phyloP scores from a whole-genome alignment of 2,797 vertebrate species.

The Thalassophryne amazonica region DNA sequence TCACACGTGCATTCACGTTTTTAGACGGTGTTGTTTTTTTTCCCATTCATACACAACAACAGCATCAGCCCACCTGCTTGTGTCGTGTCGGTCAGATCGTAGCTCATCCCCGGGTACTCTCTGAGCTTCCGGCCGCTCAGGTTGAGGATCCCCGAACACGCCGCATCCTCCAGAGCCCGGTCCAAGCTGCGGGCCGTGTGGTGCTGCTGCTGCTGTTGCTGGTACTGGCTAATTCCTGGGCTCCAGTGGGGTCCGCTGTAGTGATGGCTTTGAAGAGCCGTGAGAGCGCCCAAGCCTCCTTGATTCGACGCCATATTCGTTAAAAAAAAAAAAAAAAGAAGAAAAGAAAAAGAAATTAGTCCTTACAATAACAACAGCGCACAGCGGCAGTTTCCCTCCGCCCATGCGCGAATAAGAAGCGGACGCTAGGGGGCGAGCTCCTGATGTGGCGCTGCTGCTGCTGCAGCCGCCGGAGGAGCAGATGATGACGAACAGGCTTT shows the following conservation, averaged over 20 bases:
- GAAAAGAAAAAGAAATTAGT: constrained; percentile 52
- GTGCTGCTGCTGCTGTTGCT: constrained; percentile 80
- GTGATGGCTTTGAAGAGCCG: constrained; percentile 75
- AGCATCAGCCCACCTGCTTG: constrained; percentile 85
- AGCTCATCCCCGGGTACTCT: constrained; percentile 88
- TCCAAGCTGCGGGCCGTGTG: constrained; percentile 90
- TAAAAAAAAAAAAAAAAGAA: constrained; percentile 39
- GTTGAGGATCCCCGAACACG: constrained; percentile 88
- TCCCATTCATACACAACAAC: constrained; percentile 7
- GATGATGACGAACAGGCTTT: constrained; percentile 28
- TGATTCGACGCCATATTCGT: constrained; percentile 95
- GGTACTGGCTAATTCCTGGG: constrained; percentile 77
- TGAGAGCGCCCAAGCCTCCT: constrained; percentile 82
- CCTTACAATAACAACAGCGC: constrained; percentile 79
- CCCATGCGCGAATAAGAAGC: constrained; percentile 65
- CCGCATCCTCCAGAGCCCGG: constrained; percentile 92
- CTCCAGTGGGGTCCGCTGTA: constrained; percentile 86
- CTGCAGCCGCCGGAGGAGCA: constrained; percentile 2
- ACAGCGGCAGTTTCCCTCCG: constrained; percentile 75
- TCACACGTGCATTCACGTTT: background rate
- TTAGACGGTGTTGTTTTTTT: background rate
- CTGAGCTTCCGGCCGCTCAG: constrained; percentile 94
- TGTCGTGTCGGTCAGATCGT: constrained; percentile 93
- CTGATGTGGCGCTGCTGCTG: constrained; percentile 31
- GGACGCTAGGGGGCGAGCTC: constrained; percentile 63